phyloP scores from a whole-genome alignment of 64 coral and sea anemone species.

The Anthopleura sola region DNA sequence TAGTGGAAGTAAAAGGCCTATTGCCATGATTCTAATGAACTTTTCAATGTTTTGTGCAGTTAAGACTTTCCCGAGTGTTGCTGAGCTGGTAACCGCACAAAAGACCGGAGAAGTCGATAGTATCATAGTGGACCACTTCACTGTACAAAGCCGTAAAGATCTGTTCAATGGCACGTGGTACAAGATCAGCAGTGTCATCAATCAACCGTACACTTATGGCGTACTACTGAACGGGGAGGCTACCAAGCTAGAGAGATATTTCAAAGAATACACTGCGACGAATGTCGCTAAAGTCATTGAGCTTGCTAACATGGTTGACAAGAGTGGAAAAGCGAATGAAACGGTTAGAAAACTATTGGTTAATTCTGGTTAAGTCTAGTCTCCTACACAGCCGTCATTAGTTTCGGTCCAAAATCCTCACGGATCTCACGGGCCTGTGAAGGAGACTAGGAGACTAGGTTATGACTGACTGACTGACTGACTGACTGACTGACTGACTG shows the following conservation, averaged over 20 bases:
- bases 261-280: neutral
- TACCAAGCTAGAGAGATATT: constrained; percentile 16
- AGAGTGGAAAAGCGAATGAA: neutral
- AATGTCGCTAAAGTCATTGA: constrained; percentile 7
- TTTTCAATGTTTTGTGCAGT: too few relatives aligned
- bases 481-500: too few relatives aligned
- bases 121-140: constrained; percentile 12
- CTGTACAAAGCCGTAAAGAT: neutral
- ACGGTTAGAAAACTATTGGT: neutral
- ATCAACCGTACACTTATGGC: neutral
- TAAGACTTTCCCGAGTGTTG: neutral
- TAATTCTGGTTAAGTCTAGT: too few relatives aligned
- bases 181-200: neutral
- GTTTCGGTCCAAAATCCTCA: too few relatives aligned
- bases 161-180: constrained; percentile 26
- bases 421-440: too few relatives aligned
- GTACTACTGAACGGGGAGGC: neutral
- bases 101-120: neutral
- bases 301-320: neutral
- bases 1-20: too few relatives aligned
- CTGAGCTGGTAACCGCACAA: neutral
- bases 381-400: too few relatives aligned
- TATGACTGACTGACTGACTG: too few relatives aligned
- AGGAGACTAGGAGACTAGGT: too few relatives aligned
- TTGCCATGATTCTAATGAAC: too few relatives aligned